Evolutionary conservation across 2,797 vertebrate genomes (phyloP).

Genomic region (Rhinogobio ventralis): DNA sequence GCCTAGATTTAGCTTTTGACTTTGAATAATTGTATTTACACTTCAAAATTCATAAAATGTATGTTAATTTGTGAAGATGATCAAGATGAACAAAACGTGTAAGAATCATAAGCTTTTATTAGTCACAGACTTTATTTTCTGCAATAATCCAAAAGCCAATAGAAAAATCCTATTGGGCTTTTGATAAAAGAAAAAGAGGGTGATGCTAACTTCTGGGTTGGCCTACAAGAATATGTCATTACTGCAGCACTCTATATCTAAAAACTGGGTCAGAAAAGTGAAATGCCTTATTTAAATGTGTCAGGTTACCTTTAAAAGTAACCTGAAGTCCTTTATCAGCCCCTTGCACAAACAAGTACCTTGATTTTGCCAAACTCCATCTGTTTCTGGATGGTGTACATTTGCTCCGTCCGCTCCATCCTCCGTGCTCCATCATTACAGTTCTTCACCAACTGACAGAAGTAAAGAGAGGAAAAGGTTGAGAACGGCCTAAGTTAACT

Average conservation of each 20-base stretch:
- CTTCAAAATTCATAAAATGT: background rate
- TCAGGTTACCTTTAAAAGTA: background rate
- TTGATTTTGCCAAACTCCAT: conserved; percentile 97
- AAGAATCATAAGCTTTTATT: background rate
- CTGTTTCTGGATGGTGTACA: conserved; percentile 94
- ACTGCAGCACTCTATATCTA: background rate
- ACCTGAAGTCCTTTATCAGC: background rate
- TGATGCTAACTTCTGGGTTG: background rate
- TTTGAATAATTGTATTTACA: rapidly evolving
- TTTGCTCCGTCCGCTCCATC: conserved; percentile 96
- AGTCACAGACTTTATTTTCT: background rate
- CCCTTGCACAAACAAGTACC: conserved; percentile 70
- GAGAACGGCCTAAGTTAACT: background rate
- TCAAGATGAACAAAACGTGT: background rate
- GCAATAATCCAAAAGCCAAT: background rate
- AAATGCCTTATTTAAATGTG: background rate
- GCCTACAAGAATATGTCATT: background rate
- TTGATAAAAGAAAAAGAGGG: background rate
- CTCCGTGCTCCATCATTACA: conserved; percentile 92
- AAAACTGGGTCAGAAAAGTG: background rate
- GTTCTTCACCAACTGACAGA: conserved; percentile 84
- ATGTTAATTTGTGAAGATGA: background rate
- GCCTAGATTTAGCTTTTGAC: background rate
- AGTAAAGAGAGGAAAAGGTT: background rate
- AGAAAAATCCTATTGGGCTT: background rate